Conservation (phyloP, 2,113 vertebrate species). For the Tragulus kanchil region DNA sequence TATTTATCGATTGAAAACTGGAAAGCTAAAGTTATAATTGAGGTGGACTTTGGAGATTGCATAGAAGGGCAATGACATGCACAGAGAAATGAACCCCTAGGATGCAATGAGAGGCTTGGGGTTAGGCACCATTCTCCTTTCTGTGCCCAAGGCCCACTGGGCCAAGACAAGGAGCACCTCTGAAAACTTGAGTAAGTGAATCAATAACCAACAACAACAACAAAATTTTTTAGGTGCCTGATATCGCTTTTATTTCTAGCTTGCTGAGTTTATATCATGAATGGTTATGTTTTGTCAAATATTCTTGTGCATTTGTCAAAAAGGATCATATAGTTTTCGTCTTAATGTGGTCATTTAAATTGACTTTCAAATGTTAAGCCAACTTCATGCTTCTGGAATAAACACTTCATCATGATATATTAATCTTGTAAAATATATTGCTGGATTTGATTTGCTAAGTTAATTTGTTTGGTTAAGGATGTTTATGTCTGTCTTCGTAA, state of each 20-base stretch:
- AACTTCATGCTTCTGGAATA: background rate
- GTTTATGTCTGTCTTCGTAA: background rate
- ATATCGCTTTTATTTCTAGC: background rate
- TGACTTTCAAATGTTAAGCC: constrained; percentile 30
- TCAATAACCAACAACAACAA: background rate
- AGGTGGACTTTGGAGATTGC: background rate
- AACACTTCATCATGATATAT: background rate
- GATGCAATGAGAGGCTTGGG: background rate
- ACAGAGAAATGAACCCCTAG: background rate
- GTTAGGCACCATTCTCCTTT: background rate
- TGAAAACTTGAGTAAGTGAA: background rate
- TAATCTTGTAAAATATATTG: background rate
- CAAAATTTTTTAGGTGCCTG: background rate
- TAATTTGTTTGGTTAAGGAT: background rate
- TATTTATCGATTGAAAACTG: background rate
- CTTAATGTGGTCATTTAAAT: background rate
- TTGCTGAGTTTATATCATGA: background rate
- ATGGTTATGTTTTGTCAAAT: background rate
- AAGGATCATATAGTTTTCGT: background rate
- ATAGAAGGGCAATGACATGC: background rate
- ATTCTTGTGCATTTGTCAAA: background rate
- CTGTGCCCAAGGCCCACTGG: background rate
- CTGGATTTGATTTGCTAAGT: background rate
- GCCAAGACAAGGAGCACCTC: background rate
- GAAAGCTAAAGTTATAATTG: background rate